A percentile compares a stretch with the other conserved stretches of the same genome.
These are phyloP conservation scores for Acrocyrtus sp. DNA, from an alignment of 2,888 invertebrate genomes.

Conservation along the genomic window DNA sequence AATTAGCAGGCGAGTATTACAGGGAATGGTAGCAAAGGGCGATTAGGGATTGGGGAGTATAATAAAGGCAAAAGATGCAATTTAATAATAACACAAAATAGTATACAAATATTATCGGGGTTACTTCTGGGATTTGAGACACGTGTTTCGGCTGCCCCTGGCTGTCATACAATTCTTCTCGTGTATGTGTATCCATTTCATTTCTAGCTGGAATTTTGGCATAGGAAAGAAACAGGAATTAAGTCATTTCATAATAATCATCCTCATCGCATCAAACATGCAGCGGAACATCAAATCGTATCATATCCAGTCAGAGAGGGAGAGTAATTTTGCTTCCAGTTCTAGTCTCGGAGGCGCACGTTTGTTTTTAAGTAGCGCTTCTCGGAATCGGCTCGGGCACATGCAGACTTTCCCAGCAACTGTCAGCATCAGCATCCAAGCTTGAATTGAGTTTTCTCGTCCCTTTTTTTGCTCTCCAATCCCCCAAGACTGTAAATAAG, in stretches of 20 bases:
- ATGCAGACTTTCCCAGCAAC: slow-evolving; percentile 29
- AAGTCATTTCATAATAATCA: too few species aligned
- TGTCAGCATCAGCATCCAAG: slow-evolving; percentile 42
- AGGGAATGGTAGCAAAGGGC: too few species aligned
- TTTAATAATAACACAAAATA: slow-evolving; percentile 12
- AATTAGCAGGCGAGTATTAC: slow-evolving; percentile 10
- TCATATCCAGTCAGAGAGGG: slow-evolving; percentile 23
- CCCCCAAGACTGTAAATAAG: slow-evolving; percentile 22
- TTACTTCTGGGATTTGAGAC: slow-evolving; percentile 40
- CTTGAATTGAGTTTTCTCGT: slow-evolving; percentile 34
- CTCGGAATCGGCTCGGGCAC: neutral
- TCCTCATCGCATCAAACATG: slow-evolving; percentile 5
- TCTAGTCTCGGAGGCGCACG: too few species aligned
- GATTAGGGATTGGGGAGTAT: too few species aligned
- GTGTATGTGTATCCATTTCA: too few species aligned
- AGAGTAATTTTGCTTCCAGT: too few species aligned
- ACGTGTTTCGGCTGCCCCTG: slow-evolving; percentile 42
- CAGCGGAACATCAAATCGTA: neutral
- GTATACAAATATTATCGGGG: slow-evolving; percentile 36
- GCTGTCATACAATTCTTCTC: slow-evolving; percentile 37
- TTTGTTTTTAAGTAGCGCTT: too few species aligned
- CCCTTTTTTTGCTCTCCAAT: too few species aligned
- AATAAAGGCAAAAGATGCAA: neutral
- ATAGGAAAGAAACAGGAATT: slow-evolving; percentile 14
- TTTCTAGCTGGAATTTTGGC: too few species aligned